These are phyloP conservation scores for Poecilia gillii DNA, from an alignment of 2,797 vertebrate species.

Conservation along the genomic window DNA sequence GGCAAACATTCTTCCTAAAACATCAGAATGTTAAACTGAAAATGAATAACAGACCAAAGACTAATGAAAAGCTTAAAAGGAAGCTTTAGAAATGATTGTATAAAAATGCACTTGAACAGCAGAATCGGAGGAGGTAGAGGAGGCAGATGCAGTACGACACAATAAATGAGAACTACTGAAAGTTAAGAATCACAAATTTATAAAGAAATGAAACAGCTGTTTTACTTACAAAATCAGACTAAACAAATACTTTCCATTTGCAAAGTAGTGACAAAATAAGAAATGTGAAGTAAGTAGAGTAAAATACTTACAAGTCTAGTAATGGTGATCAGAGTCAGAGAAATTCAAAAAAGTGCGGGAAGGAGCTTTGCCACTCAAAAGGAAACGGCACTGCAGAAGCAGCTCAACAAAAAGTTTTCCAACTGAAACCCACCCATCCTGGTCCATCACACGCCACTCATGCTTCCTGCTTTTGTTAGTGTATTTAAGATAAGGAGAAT, in stretches of 20 bases:
- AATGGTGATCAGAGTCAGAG: neutral
- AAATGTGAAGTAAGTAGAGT: neutral
- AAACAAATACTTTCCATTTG: neutral
- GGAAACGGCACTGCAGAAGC: neutral
- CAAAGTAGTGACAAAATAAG: neutral
- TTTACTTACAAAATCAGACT: neutral
- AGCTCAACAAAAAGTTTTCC: neutral
- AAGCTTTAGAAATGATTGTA: neutral
- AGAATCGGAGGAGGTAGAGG: neutral
- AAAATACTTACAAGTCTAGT: slow-evolving; percentile 9
- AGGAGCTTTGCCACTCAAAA: neutral
- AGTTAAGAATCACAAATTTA: neutral
- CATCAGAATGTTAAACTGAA: neutral
- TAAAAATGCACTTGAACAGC: neutral
- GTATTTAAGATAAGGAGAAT: neutral
- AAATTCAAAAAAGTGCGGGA: neutral
- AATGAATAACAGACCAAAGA: neutral
- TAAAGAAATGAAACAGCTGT: neutral
- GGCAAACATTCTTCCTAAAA: too few species aligned
- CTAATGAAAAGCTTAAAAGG: neutral
- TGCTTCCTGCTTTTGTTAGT: neutral
- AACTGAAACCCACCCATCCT: neutral
- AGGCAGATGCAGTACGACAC: neutral
- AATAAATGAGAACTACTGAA: neutral
- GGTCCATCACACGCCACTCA: neutral